Evolutionary conservation across 2,797 vertebrate genomes (phyloP).

Genomic region (Triplophysa yarkandensis): DNA sequence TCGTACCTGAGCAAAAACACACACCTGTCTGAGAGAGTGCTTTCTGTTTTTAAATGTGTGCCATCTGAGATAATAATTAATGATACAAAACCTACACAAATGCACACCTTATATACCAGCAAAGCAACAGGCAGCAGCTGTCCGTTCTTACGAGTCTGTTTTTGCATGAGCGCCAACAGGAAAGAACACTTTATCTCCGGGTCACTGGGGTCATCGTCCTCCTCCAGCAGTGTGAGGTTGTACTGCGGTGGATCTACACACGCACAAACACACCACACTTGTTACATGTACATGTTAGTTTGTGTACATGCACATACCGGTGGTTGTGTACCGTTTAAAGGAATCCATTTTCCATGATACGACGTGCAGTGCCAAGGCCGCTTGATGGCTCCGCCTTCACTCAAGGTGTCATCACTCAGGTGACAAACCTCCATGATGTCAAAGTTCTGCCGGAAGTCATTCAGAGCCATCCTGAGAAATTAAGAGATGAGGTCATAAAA

Average conservation of each 20-base stretch:
- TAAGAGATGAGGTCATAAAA: not conserved
- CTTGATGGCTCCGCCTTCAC: not conserved
- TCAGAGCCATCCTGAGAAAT: constrained; percentile 72
- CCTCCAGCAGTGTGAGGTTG: constrained; percentile 62
- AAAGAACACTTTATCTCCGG: constrained; percentile 69
- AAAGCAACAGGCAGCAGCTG: constrained; percentile 59
- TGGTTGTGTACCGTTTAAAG: constrained; percentile 59
- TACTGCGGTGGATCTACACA: constrained; percentile 70
- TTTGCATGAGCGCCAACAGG: constrained; percentile 79
- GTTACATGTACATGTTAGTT: constrained; percentile 38
- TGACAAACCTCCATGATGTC: constrained; percentile 76
- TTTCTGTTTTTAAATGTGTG: not conserved
- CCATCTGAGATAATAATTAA: not conserved
- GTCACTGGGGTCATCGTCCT: constrained; percentile 50
- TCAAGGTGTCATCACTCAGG: constrained; percentile 60
- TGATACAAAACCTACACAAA: not conserved
- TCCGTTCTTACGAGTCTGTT: constrained; percentile 67
- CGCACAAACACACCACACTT: not conserved
- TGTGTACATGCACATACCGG: not conserved
- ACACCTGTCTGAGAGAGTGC: not conserved
- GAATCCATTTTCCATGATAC: constrained; percentile 73
- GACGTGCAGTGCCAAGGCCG: constrained; percentile 66
- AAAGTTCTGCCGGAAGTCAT: constrained; percentile 78
- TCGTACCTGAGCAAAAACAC: constrained; percentile 55
- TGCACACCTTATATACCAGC: constrained; percentile 67